Percentiles rank a stretch among this genome's conserved stretches.
Evolutionary conservation across 2,797 vertebrate genomes (phyloP).

Genomic region (Myiotriccus ornatus): DNA sequence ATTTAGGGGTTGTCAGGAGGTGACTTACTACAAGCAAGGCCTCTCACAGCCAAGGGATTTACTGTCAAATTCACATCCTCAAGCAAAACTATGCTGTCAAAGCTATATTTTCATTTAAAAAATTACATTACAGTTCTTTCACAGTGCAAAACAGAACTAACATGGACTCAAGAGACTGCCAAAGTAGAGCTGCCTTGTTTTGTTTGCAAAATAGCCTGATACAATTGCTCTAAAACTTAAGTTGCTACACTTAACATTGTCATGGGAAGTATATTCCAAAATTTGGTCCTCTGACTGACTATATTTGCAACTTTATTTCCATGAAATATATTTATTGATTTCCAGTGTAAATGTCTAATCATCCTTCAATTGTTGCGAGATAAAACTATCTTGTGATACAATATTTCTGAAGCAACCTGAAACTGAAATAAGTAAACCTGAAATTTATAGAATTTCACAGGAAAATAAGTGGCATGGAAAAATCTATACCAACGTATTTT

Average conservation of each 20-base stretch:
- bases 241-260: background rate
- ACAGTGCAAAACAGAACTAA: background rate
- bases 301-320: background rate
- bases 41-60: background rate
- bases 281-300: background rate
- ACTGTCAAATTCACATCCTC: slow-evolving; percentile 12
- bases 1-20: slow-evolving; percentile 20
- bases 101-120: background rate
- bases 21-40: slow-evolving; percentile 13
- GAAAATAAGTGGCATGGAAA: background rate
- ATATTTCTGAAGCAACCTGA: background rate
- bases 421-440: background rate
- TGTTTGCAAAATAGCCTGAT: background rate
- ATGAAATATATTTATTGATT: background rate
- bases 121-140: background rate
- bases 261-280: background rate
- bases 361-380: background rate
- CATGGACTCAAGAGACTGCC: background rate
- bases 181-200: background rate
- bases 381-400: background rate
- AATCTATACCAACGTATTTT: background rate
- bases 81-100: background rate
- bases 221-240: background rate
- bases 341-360: background rate
- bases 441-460: background rate